These are phyloP conservation scores for Notolepis coatsorum DNA, from an alignment of 2,797 vertebrate genomes.

Conservation along the genomic window DNA sequence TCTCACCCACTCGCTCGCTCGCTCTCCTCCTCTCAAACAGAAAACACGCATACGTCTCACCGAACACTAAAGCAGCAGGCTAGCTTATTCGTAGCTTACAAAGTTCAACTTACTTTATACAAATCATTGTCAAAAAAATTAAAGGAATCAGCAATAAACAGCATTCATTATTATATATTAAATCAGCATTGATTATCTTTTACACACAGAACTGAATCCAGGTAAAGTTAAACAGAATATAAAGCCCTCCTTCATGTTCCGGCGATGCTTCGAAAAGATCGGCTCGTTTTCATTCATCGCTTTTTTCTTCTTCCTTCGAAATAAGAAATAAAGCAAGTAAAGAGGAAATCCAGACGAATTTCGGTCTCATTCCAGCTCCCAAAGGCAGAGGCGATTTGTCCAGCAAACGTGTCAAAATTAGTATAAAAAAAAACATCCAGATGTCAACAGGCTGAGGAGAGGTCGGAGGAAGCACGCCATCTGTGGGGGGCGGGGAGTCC, in stretches of 20 bases:
- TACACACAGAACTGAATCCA: constrained; percentile 60
- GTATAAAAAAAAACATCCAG: constrained; percentile 75
- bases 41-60: constrained; percentile 62
- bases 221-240: constrained; percentile 60
- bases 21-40: constrained; percentile 50
- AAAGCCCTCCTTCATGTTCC: constrained; percentile 77
- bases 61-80: constrained; percentile 75
- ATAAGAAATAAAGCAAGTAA: constrained; percentile 50
- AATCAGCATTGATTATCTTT: constrained; percentile 73
- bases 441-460: constrained; percentile 71
- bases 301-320: constrained; percentile 49
- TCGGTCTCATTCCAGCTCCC: constrained; percentile 65
- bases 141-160: constrained; percentile 66
- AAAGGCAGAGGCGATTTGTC: constrained; percentile 67
- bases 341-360: constrained; percentile 57
- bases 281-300: constrained; percentile 60
- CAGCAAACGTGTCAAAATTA: constrained; percentile 74
- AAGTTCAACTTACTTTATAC: constrained; percentile 77
- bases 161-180: constrained; percentile 82
- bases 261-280: constrained; percentile 61
- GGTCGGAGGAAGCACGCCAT: constrained; percentile 54
- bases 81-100: constrained; percentile 82
- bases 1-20: constrained; percentile 63
- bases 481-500: constrained; percentile 43
- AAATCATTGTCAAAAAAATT: constrained; percentile 80